Evolutionary conservation across 2,888 invertebrate genomes (phyloP).

Genomic region (Temnothorax ravouxi): DNA sequence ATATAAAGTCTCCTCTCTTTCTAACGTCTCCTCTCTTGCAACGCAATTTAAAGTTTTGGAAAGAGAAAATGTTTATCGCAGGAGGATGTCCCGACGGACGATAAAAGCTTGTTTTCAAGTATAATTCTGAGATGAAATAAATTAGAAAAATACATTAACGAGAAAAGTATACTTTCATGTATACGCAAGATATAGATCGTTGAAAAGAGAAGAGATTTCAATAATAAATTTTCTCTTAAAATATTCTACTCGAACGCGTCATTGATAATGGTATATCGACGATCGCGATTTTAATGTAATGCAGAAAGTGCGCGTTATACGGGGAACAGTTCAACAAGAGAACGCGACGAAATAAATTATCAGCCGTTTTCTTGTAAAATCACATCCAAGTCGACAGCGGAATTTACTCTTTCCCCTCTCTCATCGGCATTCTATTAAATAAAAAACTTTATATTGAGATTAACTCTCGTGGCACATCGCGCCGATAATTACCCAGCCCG

Average conservation of each 20-base stretch:
- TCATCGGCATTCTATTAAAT: conserved; percentile 32
- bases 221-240: not conserved
- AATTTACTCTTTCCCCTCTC: conserved; percentile 28
- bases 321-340: not conserved
- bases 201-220: not conserved
- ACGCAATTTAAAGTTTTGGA: not conserved
- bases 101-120: not conserved
- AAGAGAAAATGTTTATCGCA: conserved; percentile 19
- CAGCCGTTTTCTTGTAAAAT: conserved; percentile 34
- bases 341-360: conserved; percentile 20
- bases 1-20: conserved; percentile 1
- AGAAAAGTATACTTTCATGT: not conserved
- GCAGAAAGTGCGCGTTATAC: conserved; percentile 31
- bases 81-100: not conserved
- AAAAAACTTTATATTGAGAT: conserved; percentile 31
- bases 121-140: not conserved
- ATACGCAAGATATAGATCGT: not conserved
- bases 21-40: not conserved
- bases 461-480: conserved; percentile 6
- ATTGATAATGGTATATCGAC: not conserved
- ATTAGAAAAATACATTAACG: not conserved
- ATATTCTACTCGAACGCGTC: not conserved
- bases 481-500: conserved; percentile 32
- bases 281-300: conserved; percentile 12
- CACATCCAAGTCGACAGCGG: conserved; percentile 8